Conservation (phyloP, 1,140 invertebrate species). For the Pararge aegeria region DNA sequence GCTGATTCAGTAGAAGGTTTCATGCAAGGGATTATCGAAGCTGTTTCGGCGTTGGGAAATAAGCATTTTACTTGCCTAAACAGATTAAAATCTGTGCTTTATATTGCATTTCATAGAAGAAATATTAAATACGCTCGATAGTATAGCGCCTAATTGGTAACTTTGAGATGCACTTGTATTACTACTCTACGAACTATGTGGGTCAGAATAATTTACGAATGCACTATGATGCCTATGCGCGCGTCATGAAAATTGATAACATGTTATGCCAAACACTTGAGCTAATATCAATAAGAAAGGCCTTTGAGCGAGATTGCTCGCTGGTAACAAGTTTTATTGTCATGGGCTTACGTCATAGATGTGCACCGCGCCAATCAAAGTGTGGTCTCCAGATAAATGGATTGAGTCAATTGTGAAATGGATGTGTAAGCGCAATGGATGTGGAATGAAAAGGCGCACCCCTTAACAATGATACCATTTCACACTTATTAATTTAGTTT, state of each 20-base stretch:
- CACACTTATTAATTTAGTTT: too few relatives aligned
- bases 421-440: slow-evolving; percentile 3
- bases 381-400: slow-evolving; percentile 19
- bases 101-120: neutral
- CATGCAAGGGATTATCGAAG: too few relatives aligned
- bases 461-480: too few relatives aligned
- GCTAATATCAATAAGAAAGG: slow-evolving; percentile 27
- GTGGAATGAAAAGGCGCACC: too few relatives aligned
- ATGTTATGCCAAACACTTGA: slow-evolving; percentile 25
- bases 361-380: slow-evolving; percentile 20
- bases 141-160: neutral
- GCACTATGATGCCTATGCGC: slow-evolving; percentile 1
- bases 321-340: slow-evolving; percentile 14
- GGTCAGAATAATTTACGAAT: slow-evolving; percentile 15
- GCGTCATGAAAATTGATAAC: slow-evolving; percentile 15
- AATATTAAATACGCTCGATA: too few relatives aligned
- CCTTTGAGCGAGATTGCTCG: slow-evolving; percentile 21
- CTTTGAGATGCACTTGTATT: neutral
- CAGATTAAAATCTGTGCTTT: too few relatives aligned
- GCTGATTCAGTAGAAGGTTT: too few relatives aligned
- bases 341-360: slow-evolving; percentile 14
- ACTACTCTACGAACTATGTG: neutral
- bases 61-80: too few relatives aligned
- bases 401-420: neutral
- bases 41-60: too few relatives aligned